A percentile compares a stretch with the other conserved stretches of the same genome.
These are phyloP conservation scores for Alaudala cheleensis DNA, from an alignment of 2,113 vertebrate species.

Conservation along the genomic window DNA sequence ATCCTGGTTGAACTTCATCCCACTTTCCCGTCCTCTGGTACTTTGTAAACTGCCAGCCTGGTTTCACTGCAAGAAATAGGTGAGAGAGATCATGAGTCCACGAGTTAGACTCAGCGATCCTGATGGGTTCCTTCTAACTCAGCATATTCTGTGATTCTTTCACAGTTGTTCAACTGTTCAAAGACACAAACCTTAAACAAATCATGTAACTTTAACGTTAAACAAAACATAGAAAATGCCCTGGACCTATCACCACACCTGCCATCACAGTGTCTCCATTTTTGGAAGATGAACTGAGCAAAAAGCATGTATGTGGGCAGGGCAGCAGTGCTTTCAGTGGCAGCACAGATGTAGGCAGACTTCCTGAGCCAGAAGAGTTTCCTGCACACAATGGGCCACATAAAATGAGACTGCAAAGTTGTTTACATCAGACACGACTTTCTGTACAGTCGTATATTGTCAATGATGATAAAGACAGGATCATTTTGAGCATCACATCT, in stretches of 20 bases:
- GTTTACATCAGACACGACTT: neutral
- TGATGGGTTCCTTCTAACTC: neutral
- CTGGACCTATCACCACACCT: neutral
- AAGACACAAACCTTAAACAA: neutral
- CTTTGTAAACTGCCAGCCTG: neutral
- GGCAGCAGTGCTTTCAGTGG: neutral
- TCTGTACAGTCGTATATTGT: neutral
- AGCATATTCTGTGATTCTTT: neutral
- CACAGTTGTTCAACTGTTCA: too few relatives aligned
- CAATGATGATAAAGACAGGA: neutral
- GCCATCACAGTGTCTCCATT: neutral
- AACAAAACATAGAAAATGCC: neutral
- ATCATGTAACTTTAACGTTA: neutral
- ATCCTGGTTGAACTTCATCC: neutral
- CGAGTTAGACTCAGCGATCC: neutral
- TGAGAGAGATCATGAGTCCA: neutral
- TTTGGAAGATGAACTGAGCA: neutral
- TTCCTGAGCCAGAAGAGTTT: neutral
- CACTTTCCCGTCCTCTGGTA: neutral
- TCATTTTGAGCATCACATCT: neutral
- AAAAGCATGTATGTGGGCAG: neutral
- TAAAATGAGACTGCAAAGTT: neutral
- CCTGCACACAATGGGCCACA: neutral
- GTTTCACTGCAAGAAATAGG: neutral
- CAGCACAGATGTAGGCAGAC: neutral